Base-by-base conservation (phyloP, 2,113 vertebrate species). In the Fregetta grallaria region DNA sequence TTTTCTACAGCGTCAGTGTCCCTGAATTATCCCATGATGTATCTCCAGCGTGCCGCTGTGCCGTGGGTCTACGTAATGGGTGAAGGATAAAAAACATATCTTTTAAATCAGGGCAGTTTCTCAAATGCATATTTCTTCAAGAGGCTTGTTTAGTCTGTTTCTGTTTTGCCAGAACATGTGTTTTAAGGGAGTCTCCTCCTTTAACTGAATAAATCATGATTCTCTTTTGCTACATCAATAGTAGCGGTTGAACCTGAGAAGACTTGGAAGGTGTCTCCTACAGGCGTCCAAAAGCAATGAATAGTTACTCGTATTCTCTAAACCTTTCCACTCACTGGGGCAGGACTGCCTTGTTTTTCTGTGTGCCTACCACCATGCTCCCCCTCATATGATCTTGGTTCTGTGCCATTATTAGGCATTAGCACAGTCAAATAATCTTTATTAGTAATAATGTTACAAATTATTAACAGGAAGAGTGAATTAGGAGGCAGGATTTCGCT, bases 91-190 rank as follows among this genome's bases (percentile, higher is more conserved):
- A 72, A 92, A 42, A 0, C 56, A 42, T 23, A 55, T 79, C 62
- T 89, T 94, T 88, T 62, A 58, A 81, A 94, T 79, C 68, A 47
- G 49, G 9, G 27, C 26, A 11, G 42, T 87, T 95, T 89, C 91
- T 85, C 66, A 89, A 89, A 79, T 16, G 34, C 7, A 0, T 73
- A 23, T 73, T 95, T 90, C 86, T 87, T 75, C 76, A 92, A 89
- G 80, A 89, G 66, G 40, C 53, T 91, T 89, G 80, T 94, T 96
- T 96, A 92, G 91, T 89, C 94, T 94, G 49, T 58, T 94, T 70
- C 92, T 87, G 38, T 85, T 95, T 94, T 66, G 18, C 78, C 66
- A 76, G 53, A 76, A 79, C 0, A 0, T 77, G 89, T 87, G 80
- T 76, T 97, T 97, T 92, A 58, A 92, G 56, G 44, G 86, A 94